Conservation (phyloP, 2,113 vertebrate species). For the Thunnus thynnus region DNA sequence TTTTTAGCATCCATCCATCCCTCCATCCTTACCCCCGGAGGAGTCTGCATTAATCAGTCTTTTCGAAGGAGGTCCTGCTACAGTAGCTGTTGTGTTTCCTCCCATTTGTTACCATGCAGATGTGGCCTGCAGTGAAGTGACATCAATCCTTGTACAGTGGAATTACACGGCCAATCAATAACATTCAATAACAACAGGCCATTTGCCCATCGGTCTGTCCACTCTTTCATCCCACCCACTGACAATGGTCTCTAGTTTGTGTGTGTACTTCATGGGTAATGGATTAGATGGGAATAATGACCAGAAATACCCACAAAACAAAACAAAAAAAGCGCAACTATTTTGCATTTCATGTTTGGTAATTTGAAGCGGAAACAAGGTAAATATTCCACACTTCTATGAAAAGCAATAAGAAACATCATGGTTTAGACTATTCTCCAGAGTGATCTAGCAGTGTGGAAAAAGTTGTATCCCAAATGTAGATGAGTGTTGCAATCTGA, state of each 20-base stretch:
- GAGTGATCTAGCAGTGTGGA: too few relatives aligned
- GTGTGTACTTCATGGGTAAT: slow-evolving; percentile 18
- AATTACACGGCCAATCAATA: slow-evolving; percentile 62
- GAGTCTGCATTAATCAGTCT: slow-evolving; percentile 77
- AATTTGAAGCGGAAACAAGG: not conserved
- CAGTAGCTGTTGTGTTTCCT: slow-evolving; percentile 63
- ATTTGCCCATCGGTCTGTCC: slow-evolving; percentile 59
- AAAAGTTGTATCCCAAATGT: not conserved
- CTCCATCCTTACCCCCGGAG: slow-evolving; percentile 76
- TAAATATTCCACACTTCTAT: not conserved
- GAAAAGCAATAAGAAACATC: not conserved
- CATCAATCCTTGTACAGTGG: slow-evolving; percentile 65
- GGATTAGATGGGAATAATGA: slow-evolving; percentile 15
- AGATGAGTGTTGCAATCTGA: not conserved
- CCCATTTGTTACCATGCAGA: slow-evolving; percentile 74
- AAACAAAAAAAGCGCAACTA: not conserved
- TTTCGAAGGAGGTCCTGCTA: slow-evolving; percentile 64
- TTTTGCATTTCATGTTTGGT: not conserved
- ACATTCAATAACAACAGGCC: slow-evolving; percentile 64
- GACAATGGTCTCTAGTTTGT: slow-evolving; percentile 61
- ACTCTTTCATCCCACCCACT: slow-evolving; percentile 56
- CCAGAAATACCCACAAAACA: not conserved
- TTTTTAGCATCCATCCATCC: slow-evolving; percentile 79
- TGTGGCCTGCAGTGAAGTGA: slow-evolving; percentile 59
- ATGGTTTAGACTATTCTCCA: too few relatives aligned